These are phyloP conservation scores for Sceliomorpha sp. DNA, from an alignment of 2,888 invertebrate genomes.

Conservation along the genomic window DNA sequence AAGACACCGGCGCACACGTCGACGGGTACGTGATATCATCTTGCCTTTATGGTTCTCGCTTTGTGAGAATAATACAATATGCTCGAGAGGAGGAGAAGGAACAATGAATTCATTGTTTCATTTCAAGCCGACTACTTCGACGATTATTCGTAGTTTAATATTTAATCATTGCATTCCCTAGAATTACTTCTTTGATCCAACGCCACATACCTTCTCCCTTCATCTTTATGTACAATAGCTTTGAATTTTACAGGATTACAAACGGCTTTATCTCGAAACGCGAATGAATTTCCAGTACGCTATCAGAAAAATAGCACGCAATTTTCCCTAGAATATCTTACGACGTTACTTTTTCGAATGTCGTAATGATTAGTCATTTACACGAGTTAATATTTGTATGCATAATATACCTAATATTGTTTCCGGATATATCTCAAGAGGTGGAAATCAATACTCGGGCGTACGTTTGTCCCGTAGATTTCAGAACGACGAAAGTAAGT, in stretches of 20 bases:
- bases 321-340: no score
- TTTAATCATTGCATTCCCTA: not conserved
- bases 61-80: no score
- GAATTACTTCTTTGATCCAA: constrained; percentile 2
- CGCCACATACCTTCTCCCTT: no score
- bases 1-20: not conserved
- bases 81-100: no score
- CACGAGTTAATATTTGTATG: not conserved
- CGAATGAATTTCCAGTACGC: no score
- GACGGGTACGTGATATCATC: constrained; percentile 9
- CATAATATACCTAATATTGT: no score
- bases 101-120: not conserved
- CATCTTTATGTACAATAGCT: constrained; percentile 2
- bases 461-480: no score
- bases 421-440: no score
- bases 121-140: not conserved
- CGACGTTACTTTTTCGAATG: constrained; percentile 3
- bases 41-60: not conserved
- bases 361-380: no score
- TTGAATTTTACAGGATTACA: no score
- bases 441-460: no score
- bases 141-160: not conserved
- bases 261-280: not conserved
- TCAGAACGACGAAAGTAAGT: constrained; percentile 1
- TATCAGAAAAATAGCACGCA: no score